Evolutionary conservation across 2,888 invertebrate genomes (phyloP).

Genomic region (Dusona sp.): DNA sequence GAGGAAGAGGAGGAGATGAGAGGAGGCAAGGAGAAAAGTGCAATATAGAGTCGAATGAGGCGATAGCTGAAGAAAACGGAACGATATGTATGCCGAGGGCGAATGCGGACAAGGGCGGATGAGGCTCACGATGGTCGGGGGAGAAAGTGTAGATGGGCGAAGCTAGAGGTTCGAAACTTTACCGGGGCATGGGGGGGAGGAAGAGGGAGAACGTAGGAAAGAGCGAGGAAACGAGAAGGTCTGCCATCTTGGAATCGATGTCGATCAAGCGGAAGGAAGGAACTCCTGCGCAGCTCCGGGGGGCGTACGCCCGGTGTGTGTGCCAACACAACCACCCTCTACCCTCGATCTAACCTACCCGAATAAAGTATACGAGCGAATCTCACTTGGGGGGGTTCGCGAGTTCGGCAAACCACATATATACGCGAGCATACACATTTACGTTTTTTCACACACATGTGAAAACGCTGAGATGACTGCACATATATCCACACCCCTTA

Average conservation of each 20-base stretch:
- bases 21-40: constrained; percentile 41
- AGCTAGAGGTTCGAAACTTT: constrained; percentile 17
- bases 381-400: constrained; percentile 53
- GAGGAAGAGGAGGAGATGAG: constrained; percentile 12
- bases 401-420: constrained; percentile 38
- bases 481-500: constrained; percentile 44
- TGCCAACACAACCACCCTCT: constrained; percentile 74
- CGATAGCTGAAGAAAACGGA: constrained; percentile 75
- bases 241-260: constrained; percentile 83
- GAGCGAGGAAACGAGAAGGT: constrained; percentile 57
- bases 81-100: constrained; percentile 81
- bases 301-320: constrained; percentile 71
- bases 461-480: constrained; percentile 23
- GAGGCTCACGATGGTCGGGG: constrained; percentile 70
- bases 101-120: constrained; percentile 74
- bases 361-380: constrained; percentile 66
- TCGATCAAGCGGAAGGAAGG: constrained; percentile 83
- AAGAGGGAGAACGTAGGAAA: constrained; percentile 40
- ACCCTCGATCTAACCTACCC: constrained; percentile 59
- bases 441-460: constrained; percentile 4
- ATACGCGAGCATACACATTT: not conserved
- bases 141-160: constrained; percentile 65
- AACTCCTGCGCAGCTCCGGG: constrained; percentile 80
- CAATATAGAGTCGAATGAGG: constrained; percentile 65
- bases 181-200: constrained; percentile 17